phyloP scores from a whole-genome alignment of 2,888 invertebrate genomes.

The Onthophagus sagittarius region DNA sequence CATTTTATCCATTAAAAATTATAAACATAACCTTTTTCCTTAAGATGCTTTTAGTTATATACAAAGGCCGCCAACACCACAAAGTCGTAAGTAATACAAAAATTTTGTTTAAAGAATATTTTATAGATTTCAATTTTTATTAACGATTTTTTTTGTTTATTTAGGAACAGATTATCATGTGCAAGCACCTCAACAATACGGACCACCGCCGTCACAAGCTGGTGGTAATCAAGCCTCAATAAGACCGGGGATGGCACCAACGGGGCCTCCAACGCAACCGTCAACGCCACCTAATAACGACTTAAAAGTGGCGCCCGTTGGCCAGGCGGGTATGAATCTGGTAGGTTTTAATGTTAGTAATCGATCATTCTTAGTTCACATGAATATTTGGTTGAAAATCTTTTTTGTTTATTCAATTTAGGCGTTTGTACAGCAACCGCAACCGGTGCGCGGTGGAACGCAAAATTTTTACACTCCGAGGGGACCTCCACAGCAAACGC shows the following conservation, averaged over 20 bases:
- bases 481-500: slow-evolving; percentile 36
- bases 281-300: slow-evolving; percentile 49
- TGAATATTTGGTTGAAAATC: not conserved
- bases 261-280: slow-evolving; percentile 47
- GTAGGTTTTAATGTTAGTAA: slow-evolving; percentile 32
- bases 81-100: slow-evolving; percentile 29
- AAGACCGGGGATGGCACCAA: slow-evolving; percentile 41
- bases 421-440: slow-evolving; percentile 3
- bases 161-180: slow-evolving; percentile 44
- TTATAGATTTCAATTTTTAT: not conserved
- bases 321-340: slow-evolving; percentile 37
- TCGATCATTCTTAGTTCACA: not conserved
- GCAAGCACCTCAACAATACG: slow-evolving; percentile 33
- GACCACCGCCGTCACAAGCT: slow-evolving; percentile 42
- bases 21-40: slow-evolving; percentile 16
- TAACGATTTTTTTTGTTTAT: not conserved
- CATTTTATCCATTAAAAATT: slow-evolving; percentile 9
- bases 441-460: slow-evolving; percentile 24
- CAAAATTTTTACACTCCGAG: slow-evolving; percentile 29
- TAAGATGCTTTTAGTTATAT: slow-evolving; percentile 23
- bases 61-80: slow-evolving; percentile 31
- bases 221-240: slow-evolving; percentile 44
- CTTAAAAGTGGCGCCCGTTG: slow-evolving; percentile 43
- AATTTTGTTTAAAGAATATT: not conserved
- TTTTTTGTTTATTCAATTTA: not conserved